Conservation (phyloP, 2,797 vertebrate genomes). For the Margarornis squamiger region DNA sequence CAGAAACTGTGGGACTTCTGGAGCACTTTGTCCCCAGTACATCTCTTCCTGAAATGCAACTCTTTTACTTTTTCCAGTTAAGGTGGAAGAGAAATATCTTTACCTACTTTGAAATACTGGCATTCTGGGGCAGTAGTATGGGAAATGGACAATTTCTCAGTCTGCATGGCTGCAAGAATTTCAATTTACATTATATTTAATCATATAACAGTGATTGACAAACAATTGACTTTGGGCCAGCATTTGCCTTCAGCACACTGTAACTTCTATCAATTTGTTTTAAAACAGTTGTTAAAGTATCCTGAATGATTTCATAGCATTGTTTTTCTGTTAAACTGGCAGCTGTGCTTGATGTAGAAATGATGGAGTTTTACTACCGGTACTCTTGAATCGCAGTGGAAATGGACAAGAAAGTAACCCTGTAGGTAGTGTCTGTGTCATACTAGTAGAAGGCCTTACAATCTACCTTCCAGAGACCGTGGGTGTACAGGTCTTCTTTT, state of each 20-base stretch:
- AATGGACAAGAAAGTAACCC: not conserved
- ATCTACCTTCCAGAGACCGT: not conserved
- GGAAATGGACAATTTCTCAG: not conserved
- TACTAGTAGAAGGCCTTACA: not conserved
- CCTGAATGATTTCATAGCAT: not conserved
- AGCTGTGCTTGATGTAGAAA: not conserved
- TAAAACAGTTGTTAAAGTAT: not conserved
- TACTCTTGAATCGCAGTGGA: not conserved
- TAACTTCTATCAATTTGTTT: not conserved
- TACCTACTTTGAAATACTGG: not conserved
- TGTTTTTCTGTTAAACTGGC: not conserved
- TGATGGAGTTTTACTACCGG: not conserved
- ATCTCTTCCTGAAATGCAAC: not conserved
- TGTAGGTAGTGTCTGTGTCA: not conserved
- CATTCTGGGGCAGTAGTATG: not conserved
- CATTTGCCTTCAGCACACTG: not conserved
- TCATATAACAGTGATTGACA: not conserved
- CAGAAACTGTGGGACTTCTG: not conserved
- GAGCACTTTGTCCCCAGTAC: not conserved
- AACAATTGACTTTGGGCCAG: not conserved
- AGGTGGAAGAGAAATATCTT: not conserved
- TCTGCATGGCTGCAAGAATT: not conserved
- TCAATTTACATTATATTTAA: not conserved
- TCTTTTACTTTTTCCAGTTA: not conserved
- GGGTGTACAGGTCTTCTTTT: not conserved